These are phyloP conservation scores for Bubalus kerabau DNA, from an alignment of 2,113 vertebrate species.

Conservation along the genomic window DNA sequence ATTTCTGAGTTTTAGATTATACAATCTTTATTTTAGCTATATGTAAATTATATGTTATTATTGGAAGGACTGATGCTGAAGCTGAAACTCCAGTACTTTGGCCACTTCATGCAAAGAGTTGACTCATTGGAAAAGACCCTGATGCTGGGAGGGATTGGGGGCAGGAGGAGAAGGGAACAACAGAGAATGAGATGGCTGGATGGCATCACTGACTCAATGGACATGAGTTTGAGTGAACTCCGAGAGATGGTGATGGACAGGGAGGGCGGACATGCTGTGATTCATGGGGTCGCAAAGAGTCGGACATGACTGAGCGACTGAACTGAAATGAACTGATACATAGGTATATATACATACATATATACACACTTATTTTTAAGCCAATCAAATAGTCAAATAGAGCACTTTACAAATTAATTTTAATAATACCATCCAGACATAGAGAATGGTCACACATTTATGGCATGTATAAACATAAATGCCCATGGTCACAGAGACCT, in stretches of 20 bases:
- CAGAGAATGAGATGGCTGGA: neutral
- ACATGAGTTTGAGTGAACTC: neutral
- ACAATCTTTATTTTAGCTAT: neutral
- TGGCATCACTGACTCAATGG: neutral
- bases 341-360: neutral
- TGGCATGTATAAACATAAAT: neutral
- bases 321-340: neutral
- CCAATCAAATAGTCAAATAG: neutral
- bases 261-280: rapidly evolving
- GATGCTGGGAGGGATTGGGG: neutral
- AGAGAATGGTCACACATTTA: neutral
- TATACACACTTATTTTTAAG: neutral
- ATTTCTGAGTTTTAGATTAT: neutral
- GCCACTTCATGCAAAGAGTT: neutral
- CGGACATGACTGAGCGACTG: neutral
- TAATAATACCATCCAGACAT: neutral
- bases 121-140: neutral
- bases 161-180: neutral
- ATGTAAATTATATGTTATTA: neutral
- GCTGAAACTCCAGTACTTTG: neutral
- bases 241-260: rapidly evolving
- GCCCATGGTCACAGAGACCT: neutral
- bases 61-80: neutral
- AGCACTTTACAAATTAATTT: neutral
- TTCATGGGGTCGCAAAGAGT: neutral